These are phyloP conservation scores for Ophiodon elongatus DNA, from an alignment of 2,113 vertebrate genomes.

Conservation along the genomic window DNA sequence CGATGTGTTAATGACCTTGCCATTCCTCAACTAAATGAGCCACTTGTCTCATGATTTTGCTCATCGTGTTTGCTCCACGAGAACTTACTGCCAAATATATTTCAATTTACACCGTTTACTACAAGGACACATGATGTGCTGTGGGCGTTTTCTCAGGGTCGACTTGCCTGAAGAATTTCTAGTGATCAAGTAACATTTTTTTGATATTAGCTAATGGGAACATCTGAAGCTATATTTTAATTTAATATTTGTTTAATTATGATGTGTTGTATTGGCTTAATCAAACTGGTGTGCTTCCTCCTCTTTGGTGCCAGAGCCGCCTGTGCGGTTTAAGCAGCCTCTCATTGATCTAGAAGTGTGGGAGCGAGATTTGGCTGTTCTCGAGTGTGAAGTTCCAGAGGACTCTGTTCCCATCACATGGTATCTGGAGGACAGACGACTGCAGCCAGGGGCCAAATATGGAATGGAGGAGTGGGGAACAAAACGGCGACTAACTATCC, in stretches of 20 bases:
- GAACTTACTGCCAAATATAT: conserved; percentile 64
- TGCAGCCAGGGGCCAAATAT: conserved; percentile 95
- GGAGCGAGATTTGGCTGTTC: conserved; percentile 90
- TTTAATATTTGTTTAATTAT: not conserved
- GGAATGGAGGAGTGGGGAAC: conserved; percentile 94
- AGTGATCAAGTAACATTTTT: not conserved
- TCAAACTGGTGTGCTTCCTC: conserved; percentile 36
- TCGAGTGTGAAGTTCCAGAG: conserved; percentile 96
- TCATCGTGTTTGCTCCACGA: conserved; percentile 67
- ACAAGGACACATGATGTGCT: conserved; percentile 8
- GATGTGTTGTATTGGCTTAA: not conserved
- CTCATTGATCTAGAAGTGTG: conserved; percentile 93
- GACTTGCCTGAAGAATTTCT: not conserved
- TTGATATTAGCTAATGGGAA: not conserved
- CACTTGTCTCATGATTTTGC: conserved; percentile 68
- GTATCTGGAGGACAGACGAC: conserved; percentile 94
- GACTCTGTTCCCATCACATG: conserved; percentile 93
- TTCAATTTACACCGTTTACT: conserved; percentile 50
- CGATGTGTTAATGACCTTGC: conserved; percentile 70
- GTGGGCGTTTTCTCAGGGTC: conserved; percentile 5
- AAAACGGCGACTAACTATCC: conserved; percentile 92
- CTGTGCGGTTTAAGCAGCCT: conserved; percentile 90
- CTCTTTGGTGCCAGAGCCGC: conserved; percentile 86
- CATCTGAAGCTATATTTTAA: not conserved
- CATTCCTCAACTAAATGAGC: conserved; percentile 68